Conservation (phyloP, 1,140 invertebrate species). For the Dendroctonus ponderosae region DNA sequence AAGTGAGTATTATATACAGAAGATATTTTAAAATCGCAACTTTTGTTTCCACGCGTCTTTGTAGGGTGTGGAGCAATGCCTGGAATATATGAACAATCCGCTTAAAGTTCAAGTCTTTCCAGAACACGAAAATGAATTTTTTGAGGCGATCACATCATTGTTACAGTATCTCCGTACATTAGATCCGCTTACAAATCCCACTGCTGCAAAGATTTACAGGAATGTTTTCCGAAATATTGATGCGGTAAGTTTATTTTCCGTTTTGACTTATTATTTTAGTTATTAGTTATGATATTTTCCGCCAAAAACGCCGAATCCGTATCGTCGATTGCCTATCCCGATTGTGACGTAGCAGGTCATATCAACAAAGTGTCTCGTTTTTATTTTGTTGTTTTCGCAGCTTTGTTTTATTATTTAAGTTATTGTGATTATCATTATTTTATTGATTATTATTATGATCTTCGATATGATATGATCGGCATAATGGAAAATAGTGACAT, state of each 20-base stretch:
- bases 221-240: conserved; percentile 65
- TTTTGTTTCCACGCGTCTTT: conserved; percentile 46
- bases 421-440: too few species aligned
- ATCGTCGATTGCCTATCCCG: too few species aligned
- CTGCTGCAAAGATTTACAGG: conserved; percentile 59
- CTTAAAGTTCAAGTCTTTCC: conserved; percentile 64
- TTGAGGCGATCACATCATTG: conserved; percentile 69
- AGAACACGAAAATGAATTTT: conserved; percentile 72
- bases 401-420: too few species aligned
- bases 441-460: too few species aligned
- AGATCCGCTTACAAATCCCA: conserved; percentile 49
- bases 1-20: conserved; percentile 14
- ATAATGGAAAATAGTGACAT: too few species aligned
- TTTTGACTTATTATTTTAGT: not conserved
- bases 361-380: too few species aligned
- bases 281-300: too few species aligned
- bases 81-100: conserved; percentile 53
- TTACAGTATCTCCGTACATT: conserved; percentile 61
- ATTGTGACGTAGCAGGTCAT: too few species aligned
- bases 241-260: conserved; percentile 52
- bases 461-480: too few species aligned
- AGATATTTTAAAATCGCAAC: not conserved
- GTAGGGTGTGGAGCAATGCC: conserved; percentile 67
- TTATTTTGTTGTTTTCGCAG: too few species aligned
- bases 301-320: too few species aligned